Evolutionary conservation across 2,888 invertebrate genomes (phyloP).

Genomic region (Calameuta filiformis): DNA sequence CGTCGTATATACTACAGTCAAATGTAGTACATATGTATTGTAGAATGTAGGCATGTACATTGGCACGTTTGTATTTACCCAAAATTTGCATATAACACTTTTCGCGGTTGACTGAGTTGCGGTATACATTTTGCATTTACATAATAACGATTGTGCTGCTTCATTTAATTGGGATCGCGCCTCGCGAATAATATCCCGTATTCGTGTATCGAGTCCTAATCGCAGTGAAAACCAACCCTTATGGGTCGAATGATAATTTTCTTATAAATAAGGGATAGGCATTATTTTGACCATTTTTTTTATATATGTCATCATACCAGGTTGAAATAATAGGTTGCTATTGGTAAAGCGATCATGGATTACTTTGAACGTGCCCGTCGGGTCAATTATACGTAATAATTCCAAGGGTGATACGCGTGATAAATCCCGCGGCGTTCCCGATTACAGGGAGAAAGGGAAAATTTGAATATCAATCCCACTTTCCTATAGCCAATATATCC

Average conservation of each 20-base stretch:
- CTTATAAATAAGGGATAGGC: neutral
- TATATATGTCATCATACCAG: neutral
- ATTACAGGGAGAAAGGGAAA: neutral
- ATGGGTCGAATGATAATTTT: neutral
- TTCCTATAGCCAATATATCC: slow-evolving; percentile 9
- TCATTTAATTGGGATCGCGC: slow-evolving; percentile 12
- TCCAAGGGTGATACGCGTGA: neutral
- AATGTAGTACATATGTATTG: neutral
- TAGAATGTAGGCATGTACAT: neutral
- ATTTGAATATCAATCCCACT: slow-evolving; percentile 12
- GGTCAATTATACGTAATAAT: neutral
- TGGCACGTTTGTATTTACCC: slow-evolving; percentile 9
- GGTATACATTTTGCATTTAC: slow-evolving; percentile 23
- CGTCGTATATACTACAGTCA: neutral
- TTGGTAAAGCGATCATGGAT: neutral
- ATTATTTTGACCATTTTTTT: neutral
- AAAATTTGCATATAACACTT: slow-evolving; percentile 32
- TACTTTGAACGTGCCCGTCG: neutral
- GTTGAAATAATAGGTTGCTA: neutral
- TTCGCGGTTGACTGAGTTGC: slow-evolving; percentile 19
- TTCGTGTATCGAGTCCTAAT: neutral
- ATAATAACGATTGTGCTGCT: slow-evolving; percentile 25
- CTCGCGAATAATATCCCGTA: neutral
- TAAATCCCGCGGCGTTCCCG: neutral
- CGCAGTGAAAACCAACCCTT: neutral